These are phyloP conservation scores for Xestia c-nigrum DNA, from an alignment of 2,888 invertebrate genomes.

Conservation along the genomic window DNA sequence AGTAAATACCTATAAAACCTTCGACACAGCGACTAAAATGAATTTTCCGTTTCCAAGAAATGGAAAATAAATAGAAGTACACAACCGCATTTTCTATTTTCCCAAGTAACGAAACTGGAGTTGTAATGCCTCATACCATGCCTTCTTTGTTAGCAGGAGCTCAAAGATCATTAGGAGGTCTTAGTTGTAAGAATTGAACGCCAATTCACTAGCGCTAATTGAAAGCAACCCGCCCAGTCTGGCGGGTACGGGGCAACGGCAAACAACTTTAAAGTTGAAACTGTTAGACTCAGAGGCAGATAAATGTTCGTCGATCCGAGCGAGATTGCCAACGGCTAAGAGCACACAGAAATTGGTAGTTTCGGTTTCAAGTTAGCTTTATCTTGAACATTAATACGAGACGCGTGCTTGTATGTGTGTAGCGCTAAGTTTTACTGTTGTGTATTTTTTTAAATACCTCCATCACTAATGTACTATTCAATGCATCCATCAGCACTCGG, in stretches of 20 bases:
- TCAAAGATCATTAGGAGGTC: constrained; percentile 64
- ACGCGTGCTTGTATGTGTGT: not conserved
- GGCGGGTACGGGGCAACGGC: constrained; percentile 38
- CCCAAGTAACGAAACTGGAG: not conserved
- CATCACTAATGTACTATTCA: not conserved
- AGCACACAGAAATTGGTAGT: constrained; percentile 62
- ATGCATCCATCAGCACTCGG: not conserved
- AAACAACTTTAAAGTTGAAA: constrained; percentile 66
- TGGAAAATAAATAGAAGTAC: not conserved
- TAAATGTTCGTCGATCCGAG: constrained; percentile 57
- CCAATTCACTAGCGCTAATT: constrained; percentile 70
- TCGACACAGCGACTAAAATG: not conserved
- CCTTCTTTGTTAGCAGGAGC: constrained; percentile 15
- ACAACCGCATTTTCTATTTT: not conserved
- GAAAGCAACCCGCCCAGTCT: constrained; percentile 65
- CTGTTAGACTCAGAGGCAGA: constrained; percentile 54
- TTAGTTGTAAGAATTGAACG: constrained; percentile 58
- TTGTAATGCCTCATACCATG: constrained; percentile 25
- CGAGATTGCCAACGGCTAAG: constrained; percentile 57
- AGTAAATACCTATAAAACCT: not conserved
- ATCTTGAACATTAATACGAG: constrained; percentile 29
- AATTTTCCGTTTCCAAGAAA: not conserved
- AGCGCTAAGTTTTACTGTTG: not conserved
- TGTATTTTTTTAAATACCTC: not conserved
- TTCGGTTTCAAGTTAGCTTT: constrained; percentile 53